Base-by-base conservation (phyloP, 2,113 vertebrate genomes). In the Syngnathoides biaculeatus region DNA sequence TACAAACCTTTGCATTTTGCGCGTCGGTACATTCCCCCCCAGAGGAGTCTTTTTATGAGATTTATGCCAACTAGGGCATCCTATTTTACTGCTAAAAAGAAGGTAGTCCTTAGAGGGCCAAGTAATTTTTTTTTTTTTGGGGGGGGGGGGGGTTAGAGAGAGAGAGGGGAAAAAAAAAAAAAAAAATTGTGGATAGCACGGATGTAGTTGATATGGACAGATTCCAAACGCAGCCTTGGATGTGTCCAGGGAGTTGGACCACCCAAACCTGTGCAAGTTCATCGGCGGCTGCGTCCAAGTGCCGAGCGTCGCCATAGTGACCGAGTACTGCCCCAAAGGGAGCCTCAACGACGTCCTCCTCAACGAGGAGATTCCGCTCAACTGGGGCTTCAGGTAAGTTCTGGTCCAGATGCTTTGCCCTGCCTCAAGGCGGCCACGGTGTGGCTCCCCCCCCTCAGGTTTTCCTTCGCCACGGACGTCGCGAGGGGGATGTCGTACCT, bases 251-350 rank as follows among this genome's bases (percentile, higher is more conserved):
- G 95, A 97, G 87, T 90, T 94, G 35, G 94, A 96, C 70, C 94
- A 95, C 69, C 90, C 89, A 6, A 96, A 94, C 85, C 88, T 95
- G 69, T 96, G 93, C 67, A 93, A 95, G 88, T 95, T 95, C 42
- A 87, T 91, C 20, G 93, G 94, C 8, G 93, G 94, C 1, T 95
- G 94, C 52, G 84, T 89, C 59, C 92, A 94, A 83, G 83, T 91
- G 24, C 94, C 93, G 12, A 89, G 93, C 48, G 83, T 95, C 69
- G 93, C 93, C 81, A 91, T 94, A 59, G 83, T 96, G 68, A 96
- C 92, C 1, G 94, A 95, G 75, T 94, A 94, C 60, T 95, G 94
- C 73, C 94, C 94, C 17, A 94, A 96, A 87, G 93, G 93, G 70
- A 93, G 94, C 64, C 84, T 95, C 24, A 92, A 72, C 24, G 93